Base-by-base conservation (phyloP, 2,113 vertebrate genomes). In the Marcusenius ussheri region DNA sequence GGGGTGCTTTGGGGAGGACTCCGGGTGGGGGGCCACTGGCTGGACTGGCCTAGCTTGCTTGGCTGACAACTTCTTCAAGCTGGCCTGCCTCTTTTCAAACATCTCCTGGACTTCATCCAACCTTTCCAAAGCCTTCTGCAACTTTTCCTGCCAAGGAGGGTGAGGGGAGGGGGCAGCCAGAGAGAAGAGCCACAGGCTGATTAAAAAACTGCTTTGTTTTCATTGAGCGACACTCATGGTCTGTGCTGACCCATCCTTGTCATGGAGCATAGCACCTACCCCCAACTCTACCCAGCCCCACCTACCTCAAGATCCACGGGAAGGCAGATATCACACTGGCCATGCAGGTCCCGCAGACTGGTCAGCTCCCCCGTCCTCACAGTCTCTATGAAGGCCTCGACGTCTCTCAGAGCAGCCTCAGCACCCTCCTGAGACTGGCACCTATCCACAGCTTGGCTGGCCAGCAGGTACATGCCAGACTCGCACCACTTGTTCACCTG, bases 351-450 rank as follows among this genome's bases (percentile, higher is more conserved):
- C 93, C 95, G 96, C 0, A 97, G 95, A 89, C 96, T 96, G 47
- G 94, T 95, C 74, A 98, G 93, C 53, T 97, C 96, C 92, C 97
- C 95, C 47, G 97, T 96, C 77, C 95, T 95, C 11, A 96, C 96
- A 0, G 97, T 96, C 90, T 94, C 94, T 93, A 97, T 93, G 92
- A 98, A 99, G 24, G 89, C 92, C 91, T 98, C 95, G 0, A 99
- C 97, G 94, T 99, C 98, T 6, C 92, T 93, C 21, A 98, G 95
- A 0, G 97, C 98, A 15, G 96, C 95, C 93, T 99, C 97, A 11
- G 98, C 97, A 53, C 98, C 98, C 90, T 99, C 98, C 95, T 98
- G 97, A 50, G 98, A 97, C 93, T 99, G 98, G 93, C 97, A 99
- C 92, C 97, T 98, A 92, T 99, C 98, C 91, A 99, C 97, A 89